Evolutionary conservation across 92 coral and sea anemone genomes (phyloP).

Genomic region (Actinostola sp.): DNA sequence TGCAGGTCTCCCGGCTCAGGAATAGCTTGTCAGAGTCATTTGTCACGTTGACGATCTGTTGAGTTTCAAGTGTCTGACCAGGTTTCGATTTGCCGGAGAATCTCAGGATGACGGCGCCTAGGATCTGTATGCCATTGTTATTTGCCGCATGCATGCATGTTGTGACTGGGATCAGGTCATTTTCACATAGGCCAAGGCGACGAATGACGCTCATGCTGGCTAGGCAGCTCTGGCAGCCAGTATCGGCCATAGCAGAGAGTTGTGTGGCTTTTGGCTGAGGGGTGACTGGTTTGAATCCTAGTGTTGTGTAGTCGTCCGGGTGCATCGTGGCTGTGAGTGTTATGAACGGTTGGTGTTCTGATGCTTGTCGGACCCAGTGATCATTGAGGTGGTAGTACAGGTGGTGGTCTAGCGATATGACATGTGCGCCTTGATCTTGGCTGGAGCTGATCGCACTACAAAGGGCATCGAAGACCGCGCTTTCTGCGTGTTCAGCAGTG

Average conservation of each 20-base stretch:
- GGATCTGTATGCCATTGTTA: slow-evolving; percentile 67
- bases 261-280: slow-evolving; percentile 21
- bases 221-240: slow-evolving; percentile 73
- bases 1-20: slow-evolving; percentile 66
- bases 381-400: slow-evolving; percentile 52
- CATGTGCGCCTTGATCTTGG: slow-evolving; percentile 10
- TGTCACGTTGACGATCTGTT: slow-evolving; percentile 49
- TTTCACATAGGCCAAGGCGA: slow-evolving; percentile 39
- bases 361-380: slow-evolving; percentile 35
- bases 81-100: slow-evolving; percentile 52
- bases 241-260: slow-evolving; percentile 70
- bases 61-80: slow-evolving; percentile 48
- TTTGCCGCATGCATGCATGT: slow-evolving; percentile 69
- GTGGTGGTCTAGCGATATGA: slow-evolving; percentile 62
- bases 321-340: slow-evolving; percentile 39
- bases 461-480: slow-evolving; percentile 60
- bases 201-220: slow-evolving; percentile 51
- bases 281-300: slow-evolving; percentile 45
- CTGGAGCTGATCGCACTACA: slow-evolving; percentile 38
- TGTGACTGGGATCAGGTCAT: slow-evolving; percentile 60
- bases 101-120: slow-evolving; percentile 56
- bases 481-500: slow-evolving; percentile 6
- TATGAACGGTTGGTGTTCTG: slow-evolving; percentile 63
- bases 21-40: slow-evolving; percentile 53
- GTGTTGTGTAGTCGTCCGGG: slow-evolving; percentile 58